Evolutionary conservation across 2,113 vertebrate genomes (phyloP), one percentile per base, ranked within the genome.

Genomic region (Megalops atlanticus): DNA sequence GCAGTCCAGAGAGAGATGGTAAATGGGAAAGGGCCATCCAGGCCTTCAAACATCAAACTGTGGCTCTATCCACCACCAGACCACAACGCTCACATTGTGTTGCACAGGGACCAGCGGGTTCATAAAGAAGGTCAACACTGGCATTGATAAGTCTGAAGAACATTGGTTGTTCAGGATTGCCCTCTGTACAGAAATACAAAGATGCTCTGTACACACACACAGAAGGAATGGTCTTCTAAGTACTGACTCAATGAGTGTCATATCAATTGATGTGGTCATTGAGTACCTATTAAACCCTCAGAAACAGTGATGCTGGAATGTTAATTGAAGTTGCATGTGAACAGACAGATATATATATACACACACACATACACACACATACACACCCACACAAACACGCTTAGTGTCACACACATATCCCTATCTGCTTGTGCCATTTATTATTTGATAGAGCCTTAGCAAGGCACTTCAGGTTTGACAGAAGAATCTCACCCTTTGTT

Each of bases 181-280:
- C 64, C 68, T 76, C 80, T 72, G 81, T 77, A 77, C 79, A 74
- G 80, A 69, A 40, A 31, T 74, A 93, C 91, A 94, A 93, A 89
- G 87, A 80, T 73, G 69, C 85, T 84, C 90, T 93, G 83, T 93
- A 88, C 71, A 80, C 10, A 89, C 84, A 90, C 84, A 89, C 88
- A 85, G 45, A 54, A 77, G 74, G 58, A 84, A 85, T 86, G 85
- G 76, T 90, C 86, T 78, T 74, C 76, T 86, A 35, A 24, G 64
- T 75, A 18, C 80, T 39, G 54, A 81, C 84, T 82, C 84, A 43
- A 71, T 77, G 58, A 77, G 74, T 71, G 31, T 24, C 77, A 76
- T 79, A 39, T 52, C 79, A 64, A 85, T 80, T 90, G 84, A 91
- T 89, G 81, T 86, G 87, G 73, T 73, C 79, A 84, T 77, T 40